A percentile compares a stretch with the other conserved stretches of the same genome.
phyloP scores from a whole-genome alignment of 2,888 invertebrate genomes.

The Synergus itoensis region DNA sequence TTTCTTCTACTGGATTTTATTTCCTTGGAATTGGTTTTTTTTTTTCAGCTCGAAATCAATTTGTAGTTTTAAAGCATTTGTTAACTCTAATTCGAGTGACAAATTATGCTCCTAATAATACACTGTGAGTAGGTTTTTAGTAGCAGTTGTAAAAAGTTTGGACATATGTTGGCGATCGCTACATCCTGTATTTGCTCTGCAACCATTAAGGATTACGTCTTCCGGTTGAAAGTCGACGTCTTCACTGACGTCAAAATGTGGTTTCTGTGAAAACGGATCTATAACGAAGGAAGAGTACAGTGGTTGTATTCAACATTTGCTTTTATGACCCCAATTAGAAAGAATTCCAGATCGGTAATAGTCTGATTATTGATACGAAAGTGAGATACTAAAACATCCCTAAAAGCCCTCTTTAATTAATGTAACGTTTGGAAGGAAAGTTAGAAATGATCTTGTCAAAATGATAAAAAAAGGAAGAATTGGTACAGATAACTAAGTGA shows the following conservation, averaged over 20 bases:
- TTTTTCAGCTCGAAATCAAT: background rate
- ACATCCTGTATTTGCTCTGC: constrained; percentile 28
- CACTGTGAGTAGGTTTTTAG: background rate
- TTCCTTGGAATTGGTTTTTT: background rate
- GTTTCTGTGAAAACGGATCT: constrained; percentile 24
- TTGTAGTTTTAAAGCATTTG: background rate
- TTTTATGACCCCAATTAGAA: constrained; percentile 8
- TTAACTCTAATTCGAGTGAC: background rate
- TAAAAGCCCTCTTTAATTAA: constrained; percentile 1
- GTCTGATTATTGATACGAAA: constrained; percentile 1
- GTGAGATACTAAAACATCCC: background rate
- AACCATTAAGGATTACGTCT: constrained; percentile 32
- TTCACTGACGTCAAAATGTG: constrained; percentile 1
- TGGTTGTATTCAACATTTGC: constrained; percentile 36
- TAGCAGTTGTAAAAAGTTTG: constrained; percentile 10
- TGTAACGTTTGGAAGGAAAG: background rate
- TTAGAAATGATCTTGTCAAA: background rate
- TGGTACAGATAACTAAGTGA: background rate
- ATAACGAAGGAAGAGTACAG: constrained; percentile 9
- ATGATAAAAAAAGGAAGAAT: background rate
- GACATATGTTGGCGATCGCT: constrained; percentile 18
- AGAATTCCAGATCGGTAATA: background rate
- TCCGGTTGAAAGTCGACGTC: constrained; percentile 22
- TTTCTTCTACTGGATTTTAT: background rate
- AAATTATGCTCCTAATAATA: background rate